A percentile compares a stretch with the other conserved stretches of the same genome.
These are phyloP conservation scores for Nysson spinosus DNA, from an alignment of 2,888 invertebrate species.

Conservation along the genomic window DNA sequence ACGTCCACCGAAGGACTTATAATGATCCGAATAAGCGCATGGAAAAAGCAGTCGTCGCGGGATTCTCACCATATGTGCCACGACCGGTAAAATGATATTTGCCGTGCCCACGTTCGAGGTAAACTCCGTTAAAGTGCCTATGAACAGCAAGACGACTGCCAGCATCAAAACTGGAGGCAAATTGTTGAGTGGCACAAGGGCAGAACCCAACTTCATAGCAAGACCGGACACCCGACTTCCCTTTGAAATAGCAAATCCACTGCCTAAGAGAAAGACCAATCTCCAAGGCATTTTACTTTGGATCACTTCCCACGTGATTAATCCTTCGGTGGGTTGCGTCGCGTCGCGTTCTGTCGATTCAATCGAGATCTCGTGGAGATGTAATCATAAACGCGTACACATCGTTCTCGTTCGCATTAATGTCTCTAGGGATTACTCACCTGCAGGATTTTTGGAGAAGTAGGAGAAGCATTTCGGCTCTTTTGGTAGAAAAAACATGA, in stretches of 20 bases:
- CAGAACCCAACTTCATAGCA: conserved; percentile 76
- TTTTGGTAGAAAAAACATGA: conserved; percentile 80
- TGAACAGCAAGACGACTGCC: conserved; percentile 76
- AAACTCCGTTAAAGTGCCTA: conserved; percentile 79
- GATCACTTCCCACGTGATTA: conserved; percentile 79
- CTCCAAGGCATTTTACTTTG: conserved; percentile 80
- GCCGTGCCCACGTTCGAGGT: conserved; percentile 80
- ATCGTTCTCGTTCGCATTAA: too few relatives aligned
- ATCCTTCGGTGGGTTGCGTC: conserved; percentile 67
- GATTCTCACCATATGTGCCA: conserved; percentile 76
- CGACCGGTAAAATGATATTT: conserved; percentile 79
- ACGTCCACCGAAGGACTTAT: too few relatives aligned
- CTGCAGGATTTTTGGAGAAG: conserved; percentile 53
- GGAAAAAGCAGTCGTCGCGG: too few relatives aligned
- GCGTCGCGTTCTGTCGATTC: conserved; percentile 57
- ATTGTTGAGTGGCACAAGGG: conserved; percentile 72
- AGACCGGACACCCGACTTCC: conserved; percentile 79
- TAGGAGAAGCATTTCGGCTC: conserved; percentile 71
- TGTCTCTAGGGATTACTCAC: too few relatives aligned
- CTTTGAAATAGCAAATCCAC: conserved; percentile 81
- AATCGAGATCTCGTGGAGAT: too few relatives aligned
- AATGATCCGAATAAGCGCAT: too few relatives aligned
- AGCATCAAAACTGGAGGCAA: conserved; percentile 76
- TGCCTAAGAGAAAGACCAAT: conserved; percentile 80
- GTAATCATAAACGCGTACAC: too few relatives aligned